Evolutionary conservation across 2,113 vertebrate species (phyloP).

Genomic region (Polypterus senegalus): DNA sequence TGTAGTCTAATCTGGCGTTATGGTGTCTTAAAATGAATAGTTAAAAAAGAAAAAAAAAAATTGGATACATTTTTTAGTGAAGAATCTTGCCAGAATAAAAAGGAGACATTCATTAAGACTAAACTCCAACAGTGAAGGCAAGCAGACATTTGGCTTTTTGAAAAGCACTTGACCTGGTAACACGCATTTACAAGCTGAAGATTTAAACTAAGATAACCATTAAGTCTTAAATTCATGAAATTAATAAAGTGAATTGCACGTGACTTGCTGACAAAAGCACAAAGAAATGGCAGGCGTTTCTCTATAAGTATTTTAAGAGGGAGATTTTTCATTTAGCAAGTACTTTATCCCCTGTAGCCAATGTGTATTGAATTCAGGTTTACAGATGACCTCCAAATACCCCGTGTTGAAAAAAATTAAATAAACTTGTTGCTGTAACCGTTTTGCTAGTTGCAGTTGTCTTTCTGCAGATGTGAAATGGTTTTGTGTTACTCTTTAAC

Average conservation of each 20-base stretch:
- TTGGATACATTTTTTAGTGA: too few relatives aligned
- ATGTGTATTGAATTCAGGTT: slow-evolving; percentile 12
- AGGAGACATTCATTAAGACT: not conserved
- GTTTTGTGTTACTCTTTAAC: too few relatives aligned
- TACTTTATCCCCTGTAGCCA: slow-evolving; percentile 13
- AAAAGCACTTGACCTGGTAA: slow-evolving; percentile 1
- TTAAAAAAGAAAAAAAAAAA: too few relatives aligned
- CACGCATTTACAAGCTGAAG: not conserved
- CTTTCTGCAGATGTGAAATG: too few relatives aligned
- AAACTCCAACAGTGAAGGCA: not conserved
- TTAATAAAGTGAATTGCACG: not conserved
- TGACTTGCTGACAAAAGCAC: not conserved
- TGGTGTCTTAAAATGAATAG: too few relatives aligned
- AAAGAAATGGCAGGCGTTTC: not conserved
- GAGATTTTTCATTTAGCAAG: not conserved
- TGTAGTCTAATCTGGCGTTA: too few relatives aligned
- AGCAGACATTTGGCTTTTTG: not conserved
- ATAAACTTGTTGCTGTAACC: too few relatives aligned
- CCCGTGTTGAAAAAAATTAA: slow-evolving; percentile 27
- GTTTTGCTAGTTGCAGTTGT: too few relatives aligned
- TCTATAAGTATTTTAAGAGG: slow-evolving; percentile 2
- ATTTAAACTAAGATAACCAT: slow-evolving; percentile 1
- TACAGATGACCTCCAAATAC: slow-evolving; percentile 16
- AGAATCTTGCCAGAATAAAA: not conserved
- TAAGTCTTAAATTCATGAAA: not conserved